Conservation (phyloP, 2,797 vertebrate species). For the Avahi laniger region DNA sequence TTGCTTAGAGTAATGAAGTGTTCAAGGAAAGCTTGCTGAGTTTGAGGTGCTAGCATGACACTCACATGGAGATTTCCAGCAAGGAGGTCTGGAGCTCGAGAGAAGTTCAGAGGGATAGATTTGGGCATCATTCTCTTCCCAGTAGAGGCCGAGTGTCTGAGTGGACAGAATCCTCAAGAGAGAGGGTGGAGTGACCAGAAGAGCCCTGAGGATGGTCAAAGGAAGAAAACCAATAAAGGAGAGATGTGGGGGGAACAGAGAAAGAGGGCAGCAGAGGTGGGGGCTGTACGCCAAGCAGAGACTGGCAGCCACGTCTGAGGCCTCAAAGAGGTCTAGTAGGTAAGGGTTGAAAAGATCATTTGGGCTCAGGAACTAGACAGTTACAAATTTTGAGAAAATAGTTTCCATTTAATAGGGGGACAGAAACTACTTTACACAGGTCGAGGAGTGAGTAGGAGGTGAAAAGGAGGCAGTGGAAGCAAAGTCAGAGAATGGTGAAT, state of each 20-base stretch:
- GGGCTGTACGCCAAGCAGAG: not conserved
- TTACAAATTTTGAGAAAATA: conserved; percentile 64
- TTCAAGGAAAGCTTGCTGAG: not conserved
- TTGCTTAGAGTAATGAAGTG: not conserved
- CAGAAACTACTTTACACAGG: not conserved
- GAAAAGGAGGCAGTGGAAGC: not conserved
- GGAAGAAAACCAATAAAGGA: not conserved
- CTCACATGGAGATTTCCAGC: not conserved
- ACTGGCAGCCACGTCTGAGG: not conserved
- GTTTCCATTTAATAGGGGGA: conserved; percentile 54
- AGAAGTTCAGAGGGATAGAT: not conserved
- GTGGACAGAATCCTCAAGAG: not conserved
- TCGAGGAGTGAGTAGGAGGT: conserved; percentile 59
- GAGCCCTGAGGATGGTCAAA: not conserved
- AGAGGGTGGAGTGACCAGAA: not conserved
- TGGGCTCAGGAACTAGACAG: conserved; percentile 18
- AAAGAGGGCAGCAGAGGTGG: not conserved
- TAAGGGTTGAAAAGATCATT: not conserved
- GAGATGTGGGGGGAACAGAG: not conserved
- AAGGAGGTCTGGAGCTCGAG: not conserved
- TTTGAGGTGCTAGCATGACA: not conserved
- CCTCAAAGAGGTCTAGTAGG: not conserved
- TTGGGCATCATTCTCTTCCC: not conserved
- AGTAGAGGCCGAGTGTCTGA: not conserved
- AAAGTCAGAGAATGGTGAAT: not conserved